Evolutionary conservation across 2,888 invertebrate genomes (phyloP), one percentile per base, ranked within the genome.

Genomic region (Silvanus unidentatus): DNA sequence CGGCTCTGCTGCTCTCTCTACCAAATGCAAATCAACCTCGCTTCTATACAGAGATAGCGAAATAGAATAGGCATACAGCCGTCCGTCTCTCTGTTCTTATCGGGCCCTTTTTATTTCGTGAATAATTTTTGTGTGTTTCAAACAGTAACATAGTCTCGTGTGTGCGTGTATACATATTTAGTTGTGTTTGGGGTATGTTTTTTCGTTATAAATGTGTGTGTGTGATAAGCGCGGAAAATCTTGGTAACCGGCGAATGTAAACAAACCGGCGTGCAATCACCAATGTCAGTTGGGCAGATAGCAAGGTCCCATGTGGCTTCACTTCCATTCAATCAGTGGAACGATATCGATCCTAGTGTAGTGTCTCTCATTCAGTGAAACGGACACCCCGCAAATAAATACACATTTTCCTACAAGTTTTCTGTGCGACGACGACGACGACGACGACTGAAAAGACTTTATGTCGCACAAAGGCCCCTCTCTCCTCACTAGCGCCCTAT

Each of bases 241-340:
- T 45, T 42, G 49, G 49, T 45, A 47, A 44, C 49, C 42, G 50
- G 12, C 45, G 40, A 52, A 49, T 58, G 63, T 63, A 62, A 63
- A 63, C 60, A 62, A 60, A 62, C 60, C 58, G 51, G 53, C 58
- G 55, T 59, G 60, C 55, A 60, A 62, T 61, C 60, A 58, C 50
- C 54, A 52, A 52, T 54, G 51, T 54, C 53, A 48, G 47, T 40
- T 51, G 51, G 40, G 27, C 41, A 47, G 47, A 51, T 52, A 45
- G 47, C 44, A 16, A 40, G 55, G 62, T 62, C 63, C 63, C 64
- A 64, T 62, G 64, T 62, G 64, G 57, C 53, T 56, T 52, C 49
- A 52, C 58, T 61, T 58, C 59, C 61, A 62, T 64, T 64, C 64
- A 64, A 64, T 64, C 62, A 62, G 55, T 47, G 52, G n/a, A 51